A percentile compares a stretch with the other conserved stretches of the same genome.
These are phyloP conservation scores for Hypomesus transpacificus DNA, from an alignment of 2,113 vertebrate species.

Conservation along the genomic window DNA sequence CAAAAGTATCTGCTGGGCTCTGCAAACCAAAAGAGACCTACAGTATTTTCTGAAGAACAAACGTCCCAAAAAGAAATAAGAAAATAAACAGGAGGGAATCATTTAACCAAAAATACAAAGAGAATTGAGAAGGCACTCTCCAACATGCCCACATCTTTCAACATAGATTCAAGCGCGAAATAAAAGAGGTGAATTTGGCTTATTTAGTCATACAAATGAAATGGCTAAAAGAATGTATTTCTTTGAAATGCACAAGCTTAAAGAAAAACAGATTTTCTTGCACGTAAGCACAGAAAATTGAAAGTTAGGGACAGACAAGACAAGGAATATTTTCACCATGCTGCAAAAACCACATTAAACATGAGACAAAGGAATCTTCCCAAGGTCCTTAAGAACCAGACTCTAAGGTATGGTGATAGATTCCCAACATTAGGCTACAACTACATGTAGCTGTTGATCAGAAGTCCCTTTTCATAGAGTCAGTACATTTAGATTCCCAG, in stretches of 20 bases:
- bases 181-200: conserved; percentile 56
- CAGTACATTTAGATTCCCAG: conserved; percentile 64
- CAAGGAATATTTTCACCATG: conserved; percentile 23
- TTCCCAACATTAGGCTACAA: conserved; percentile 50
- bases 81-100: conserved; percentile 64
- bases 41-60: conserved; percentile 45
- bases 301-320: conserved; percentile 34
- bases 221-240: conserved; percentile 60
- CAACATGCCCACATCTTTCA: conserved; percentile 64
- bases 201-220: conserved; percentile 74
- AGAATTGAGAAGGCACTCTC: conserved; percentile 57
- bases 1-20: conserved; percentile 54
- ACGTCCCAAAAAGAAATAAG: conserved; percentile 55
- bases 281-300: conserved; percentile 45
- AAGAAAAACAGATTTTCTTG: conserved; percentile 59
- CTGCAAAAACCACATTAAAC: neutral
- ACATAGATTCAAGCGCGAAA: conserved; percentile 54
- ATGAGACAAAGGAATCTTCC: conserved; percentile 14
- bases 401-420: conserved; percentile 60
- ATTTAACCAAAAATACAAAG: conserved; percentile 66
- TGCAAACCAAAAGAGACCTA: conserved; percentile 50
- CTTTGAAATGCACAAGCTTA: conserved; percentile 62
- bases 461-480: conserved; percentile 62
- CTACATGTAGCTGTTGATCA: conserved; percentile 59
- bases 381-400: conserved; percentile 43